Evolutionary conservation across 1,140 invertebrate species (phyloP), one percentile per base, ranked within the genome.

Genomic region (Drosophila erecta): DNA sequence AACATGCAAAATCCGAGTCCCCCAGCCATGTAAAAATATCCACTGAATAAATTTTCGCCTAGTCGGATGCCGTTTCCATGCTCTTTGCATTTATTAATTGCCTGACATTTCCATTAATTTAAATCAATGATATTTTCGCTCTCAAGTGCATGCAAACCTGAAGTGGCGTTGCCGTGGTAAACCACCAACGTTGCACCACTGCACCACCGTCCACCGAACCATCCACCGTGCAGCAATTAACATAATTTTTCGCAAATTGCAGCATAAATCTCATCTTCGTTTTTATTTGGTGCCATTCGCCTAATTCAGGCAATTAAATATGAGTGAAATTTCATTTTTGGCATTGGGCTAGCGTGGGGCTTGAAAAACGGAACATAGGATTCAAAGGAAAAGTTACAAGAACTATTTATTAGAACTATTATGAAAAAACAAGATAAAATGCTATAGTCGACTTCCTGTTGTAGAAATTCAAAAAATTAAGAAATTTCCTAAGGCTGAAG

Each of bases 11-110:
- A 15, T 7, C 20, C 40, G 22, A 30, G 6, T 14, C n/a, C 49
- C 35, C 53, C 43, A 47, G 35, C 53, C 40, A 15, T 38, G 14
- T 14, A 8, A 14, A 27, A 27, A 38, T 15, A 12, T 49, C 11
- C 10, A 11, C 5, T 15, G 33, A 22, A 33, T 20, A 30, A 35
- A 54, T 53, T 59, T 38, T 51, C 46, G 46, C 11, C 50, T 40
- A 56, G 40, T 33, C 55, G 27, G 44, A 27, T 11, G 57, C 43
- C 15, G 27, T 49, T 90, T 76, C 66, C 62, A 86, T 90, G 90
- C 70, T 83, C 55, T 80, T 84, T 92, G 84, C 81, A 91, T 92
- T 86, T 91, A 91, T 90, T 91, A 90, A 91, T 91, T 91, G 84
- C 80, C 78, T 91, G 90, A 91, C 90, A 89, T 86, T 75, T 80